A percentile compares a stretch with the other conserved stretches of the same genome.
Conservation (phyloP, 2,797 vertebrate genomes). For the Karalla daura region DNA sequence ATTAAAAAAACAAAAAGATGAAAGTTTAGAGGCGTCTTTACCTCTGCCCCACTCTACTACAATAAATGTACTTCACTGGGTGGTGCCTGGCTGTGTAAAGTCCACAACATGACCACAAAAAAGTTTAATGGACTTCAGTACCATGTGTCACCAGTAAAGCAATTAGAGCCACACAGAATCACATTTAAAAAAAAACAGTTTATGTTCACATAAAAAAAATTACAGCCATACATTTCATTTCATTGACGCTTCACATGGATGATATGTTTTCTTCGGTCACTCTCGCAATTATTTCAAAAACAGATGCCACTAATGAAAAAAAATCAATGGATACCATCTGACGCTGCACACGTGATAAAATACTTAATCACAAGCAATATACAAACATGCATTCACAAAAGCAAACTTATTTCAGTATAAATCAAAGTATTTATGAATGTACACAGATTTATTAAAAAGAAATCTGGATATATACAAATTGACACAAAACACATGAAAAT, state of each 20-base stretch:
- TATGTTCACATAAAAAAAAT: not conserved
- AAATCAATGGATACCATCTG: constrained; percentile 29
- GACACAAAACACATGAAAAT: too few species aligned
- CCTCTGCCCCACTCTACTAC: not conserved
- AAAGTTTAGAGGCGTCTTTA: too few species aligned
- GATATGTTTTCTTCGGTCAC: not conserved
- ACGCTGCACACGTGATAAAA: not conserved
- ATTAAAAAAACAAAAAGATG: not conserved
- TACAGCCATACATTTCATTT: not conserved
- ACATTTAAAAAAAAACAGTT: not conserved
- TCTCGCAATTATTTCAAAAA: constrained; percentile 4
- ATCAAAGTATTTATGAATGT: not conserved
- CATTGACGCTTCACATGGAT: not conserved
- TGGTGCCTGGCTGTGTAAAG: constrained; percentile 9
- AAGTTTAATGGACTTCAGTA: not conserved
- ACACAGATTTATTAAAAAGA: too few species aligned
- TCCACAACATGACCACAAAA: constrained; percentile 9
- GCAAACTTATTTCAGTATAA: too few species aligned
- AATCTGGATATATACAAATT: too few species aligned
- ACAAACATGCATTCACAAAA: not conserved
- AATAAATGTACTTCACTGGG: not conserved
- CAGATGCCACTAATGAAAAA: not conserved
- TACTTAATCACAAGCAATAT: not conserved
- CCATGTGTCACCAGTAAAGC: constrained; percentile 22
- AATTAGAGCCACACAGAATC: not conserved